Base-by-base conservation (phyloP, 2,113 vertebrate species). In the Phrynocephalus versicolor region DNA sequence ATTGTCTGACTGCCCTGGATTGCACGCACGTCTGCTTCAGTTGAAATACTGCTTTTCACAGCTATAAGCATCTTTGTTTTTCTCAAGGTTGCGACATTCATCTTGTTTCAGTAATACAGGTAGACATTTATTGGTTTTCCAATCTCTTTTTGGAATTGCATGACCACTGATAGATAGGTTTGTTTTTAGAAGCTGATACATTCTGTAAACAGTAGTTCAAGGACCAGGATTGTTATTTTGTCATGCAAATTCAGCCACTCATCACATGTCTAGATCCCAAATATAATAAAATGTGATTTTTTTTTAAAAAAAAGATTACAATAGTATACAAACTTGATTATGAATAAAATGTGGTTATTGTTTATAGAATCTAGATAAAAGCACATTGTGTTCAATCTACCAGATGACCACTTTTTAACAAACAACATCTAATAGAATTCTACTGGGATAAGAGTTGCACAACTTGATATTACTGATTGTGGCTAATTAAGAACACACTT, bases 81-180 rank as follows among this genome's bases (percentile, higher is more conserved):
- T 86, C 88, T 83, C 73, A 83, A 23, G 30, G 72, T 74, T 86
- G 57, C 83, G 85, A 84, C 81, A 10, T 55, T 80, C 85, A 57
- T 55, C 71, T 64, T 51, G 15, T 65, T 80, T 85, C 64, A 57
- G 55, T n/a, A 41, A 1, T 55, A 37, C 33, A 5, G 9, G 74
- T 21, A 89, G 72, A 80, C 16, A 70, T 89, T 16, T 81, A 12
- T 87, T 81, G 10, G 1, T 72, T 79, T 12, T 10, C 81, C 82
- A 75, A 4, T 88, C 83, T 82, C 12, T 74, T 79, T 33, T 75
- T 27, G 7, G 37, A 62, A 13, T 65, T 37, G 8, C 3, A 19
- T 80, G 39, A 83, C 8, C 35, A 41, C 1, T 10, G 14, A 72
- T 73, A 57, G 51, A 3, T 1, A 41, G 9, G 41, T 74, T 62